These are phyloP conservation scores for Lysandra bellargus DNA, from an alignment of 2,888 invertebrate species.

Conservation along the genomic window DNA sequence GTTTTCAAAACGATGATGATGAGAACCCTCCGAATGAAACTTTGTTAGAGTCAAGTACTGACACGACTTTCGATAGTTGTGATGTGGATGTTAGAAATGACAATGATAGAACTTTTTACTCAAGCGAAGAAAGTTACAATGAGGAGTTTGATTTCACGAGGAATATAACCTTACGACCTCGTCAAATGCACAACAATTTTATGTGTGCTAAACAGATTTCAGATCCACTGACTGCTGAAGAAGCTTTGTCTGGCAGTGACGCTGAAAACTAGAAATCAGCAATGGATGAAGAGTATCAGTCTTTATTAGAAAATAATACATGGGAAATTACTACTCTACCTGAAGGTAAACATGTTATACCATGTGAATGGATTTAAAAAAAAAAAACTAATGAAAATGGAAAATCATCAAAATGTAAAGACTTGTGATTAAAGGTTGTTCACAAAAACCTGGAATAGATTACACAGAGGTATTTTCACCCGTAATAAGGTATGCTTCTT, in stretches of 20 bases:
- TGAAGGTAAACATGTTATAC: background rate
- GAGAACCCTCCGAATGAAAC: no score
- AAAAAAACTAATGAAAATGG: slow-evolving; percentile 38
- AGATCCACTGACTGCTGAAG: background rate
- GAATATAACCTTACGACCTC: no score
- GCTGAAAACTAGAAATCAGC: background rate
- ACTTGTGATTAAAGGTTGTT: no score
- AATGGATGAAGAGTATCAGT: slow-evolving; percentile 1
- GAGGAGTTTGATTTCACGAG: no score
- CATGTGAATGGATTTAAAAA: slow-evolving; percentile 35
- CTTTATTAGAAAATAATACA: background rate
- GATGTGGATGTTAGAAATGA: no score
- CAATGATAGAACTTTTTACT: no score
- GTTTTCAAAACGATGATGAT: background rate
- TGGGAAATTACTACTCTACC: background rate
- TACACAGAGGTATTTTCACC: no score
- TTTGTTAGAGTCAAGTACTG: no score
- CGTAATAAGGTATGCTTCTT: no score
- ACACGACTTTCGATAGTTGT: no score
- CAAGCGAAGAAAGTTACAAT: no score
- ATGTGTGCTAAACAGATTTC: background rate
- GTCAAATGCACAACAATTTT: background rate
- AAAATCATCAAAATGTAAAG: background rate
- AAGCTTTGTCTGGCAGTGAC: background rate
- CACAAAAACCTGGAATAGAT: no score